Conservation (phyloP, 2,797 vertebrate species). For the Sebastes diaconus region DNA sequence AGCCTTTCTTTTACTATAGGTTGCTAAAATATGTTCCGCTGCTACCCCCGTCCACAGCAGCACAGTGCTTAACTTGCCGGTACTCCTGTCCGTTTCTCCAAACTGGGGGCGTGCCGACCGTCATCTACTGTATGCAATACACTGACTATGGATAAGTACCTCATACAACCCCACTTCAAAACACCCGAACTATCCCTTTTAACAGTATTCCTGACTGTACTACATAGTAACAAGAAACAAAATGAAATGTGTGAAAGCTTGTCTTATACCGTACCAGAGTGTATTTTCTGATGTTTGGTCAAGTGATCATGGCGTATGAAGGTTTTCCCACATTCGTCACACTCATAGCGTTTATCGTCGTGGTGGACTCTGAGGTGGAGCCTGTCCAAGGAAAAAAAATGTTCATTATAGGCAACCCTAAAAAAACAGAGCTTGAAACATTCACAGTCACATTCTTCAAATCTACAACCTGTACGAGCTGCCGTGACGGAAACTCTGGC, state of each 20-base stretch:
- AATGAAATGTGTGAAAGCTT: fast-evolving
- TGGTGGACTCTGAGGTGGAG: constrained; percentile 96
- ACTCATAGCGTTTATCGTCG: constrained; percentile 97
- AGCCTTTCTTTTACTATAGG: no score
- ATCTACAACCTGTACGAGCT: constrained; percentile 94
- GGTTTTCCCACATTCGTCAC: constrained; percentile 95
- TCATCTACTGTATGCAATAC: no score
- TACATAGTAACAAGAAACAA: not conserved
- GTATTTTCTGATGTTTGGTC: constrained; percentile 98
- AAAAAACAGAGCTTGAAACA: not conserved
- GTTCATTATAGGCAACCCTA: not conserved
- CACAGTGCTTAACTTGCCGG: no score
- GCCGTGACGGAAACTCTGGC: constrained; percentile 97
- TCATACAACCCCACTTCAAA: no score
- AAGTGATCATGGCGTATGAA: constrained; percentile 98
- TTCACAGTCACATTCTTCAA: not conserved
- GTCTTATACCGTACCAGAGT: constrained; percentile 86
- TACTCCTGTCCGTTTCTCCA: no score
- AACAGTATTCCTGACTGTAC: no score
- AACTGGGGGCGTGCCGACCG: no score
- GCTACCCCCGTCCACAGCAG: no score
- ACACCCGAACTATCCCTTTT: no score
- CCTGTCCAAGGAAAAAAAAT: constrained; percentile 66
- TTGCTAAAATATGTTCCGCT: no score
- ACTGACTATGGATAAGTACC: no score